Percentiles rank a stretch among this genome's conserved stretches.
Evolutionary conservation across 2,113 vertebrate species (phyloP).

Genomic region (Puma concolor): DNA sequence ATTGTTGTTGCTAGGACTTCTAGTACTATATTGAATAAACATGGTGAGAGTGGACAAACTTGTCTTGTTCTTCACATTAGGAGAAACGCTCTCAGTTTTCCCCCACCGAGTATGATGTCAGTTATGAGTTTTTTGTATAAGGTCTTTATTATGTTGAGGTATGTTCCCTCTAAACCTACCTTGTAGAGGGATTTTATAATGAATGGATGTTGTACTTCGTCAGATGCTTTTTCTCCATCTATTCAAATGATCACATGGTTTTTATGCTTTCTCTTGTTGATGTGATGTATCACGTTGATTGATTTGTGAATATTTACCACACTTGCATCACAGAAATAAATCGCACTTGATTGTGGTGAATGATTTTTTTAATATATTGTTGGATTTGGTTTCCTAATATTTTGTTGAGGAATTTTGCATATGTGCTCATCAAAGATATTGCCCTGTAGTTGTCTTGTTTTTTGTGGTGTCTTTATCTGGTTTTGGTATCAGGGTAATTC

Average conservation of each 20-base stretch:
- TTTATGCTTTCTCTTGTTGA: neutral
- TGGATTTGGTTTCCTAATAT: neutral
- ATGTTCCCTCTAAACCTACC: neutral
- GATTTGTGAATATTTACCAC: neutral
- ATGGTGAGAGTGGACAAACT: neutral
- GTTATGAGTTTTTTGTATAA: neutral
- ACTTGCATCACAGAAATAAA: neutral
- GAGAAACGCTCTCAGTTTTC: neutral
- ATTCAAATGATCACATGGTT: neutral
- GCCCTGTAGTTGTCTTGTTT: neutral
- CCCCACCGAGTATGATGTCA: neutral
- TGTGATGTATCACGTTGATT: neutral
- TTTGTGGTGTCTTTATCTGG: neutral
- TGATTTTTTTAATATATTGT: neutral
- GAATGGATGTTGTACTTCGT: neutral
- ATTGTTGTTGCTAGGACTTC: neutral
- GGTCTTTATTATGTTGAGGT: neutral
- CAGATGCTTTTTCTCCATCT: neutral
- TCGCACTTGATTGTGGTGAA: neutral
- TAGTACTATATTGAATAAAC: neutral
- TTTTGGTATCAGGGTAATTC: neutral
- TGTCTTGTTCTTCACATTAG: neutral
- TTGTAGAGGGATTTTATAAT: neutral
- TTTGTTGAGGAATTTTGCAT: neutral
- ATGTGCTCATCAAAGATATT: neutral